These are phyloP conservation scores for Leptopilina syphax DNA, from an alignment of 2,888 invertebrate genomes.

Conservation along the genomic window DNA sequence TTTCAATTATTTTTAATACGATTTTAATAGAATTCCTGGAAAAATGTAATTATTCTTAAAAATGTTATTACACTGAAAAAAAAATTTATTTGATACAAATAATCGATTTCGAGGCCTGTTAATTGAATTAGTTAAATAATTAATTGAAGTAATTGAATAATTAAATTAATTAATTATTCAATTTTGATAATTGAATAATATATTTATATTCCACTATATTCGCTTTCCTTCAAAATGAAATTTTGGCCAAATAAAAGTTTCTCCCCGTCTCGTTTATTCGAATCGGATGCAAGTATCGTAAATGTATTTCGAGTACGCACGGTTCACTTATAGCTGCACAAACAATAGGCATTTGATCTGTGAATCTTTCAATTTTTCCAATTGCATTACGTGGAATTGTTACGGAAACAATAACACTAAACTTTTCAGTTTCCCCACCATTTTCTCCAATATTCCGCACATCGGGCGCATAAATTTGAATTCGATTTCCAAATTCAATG, in stretches of 20 bases:
- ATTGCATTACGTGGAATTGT: background rate
- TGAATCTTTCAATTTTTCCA: conserved; percentile 14
- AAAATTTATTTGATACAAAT: no score
- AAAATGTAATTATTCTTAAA: no score
- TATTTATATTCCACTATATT: background rate
- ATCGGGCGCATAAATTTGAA: conserved; percentile 16
- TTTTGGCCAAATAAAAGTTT: conserved; percentile 5
- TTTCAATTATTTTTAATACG: no score
- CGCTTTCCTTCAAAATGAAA: background rate
- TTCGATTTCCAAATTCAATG: conserved; percentile 10
- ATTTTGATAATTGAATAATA: no score
- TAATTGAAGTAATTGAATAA: no score
- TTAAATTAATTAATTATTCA: no score
- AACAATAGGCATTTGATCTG: background rate
- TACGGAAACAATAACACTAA: background rate
- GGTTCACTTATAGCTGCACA: background rate
- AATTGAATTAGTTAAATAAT: no score
- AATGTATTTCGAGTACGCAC: conserved; percentile 21
- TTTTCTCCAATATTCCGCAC: background rate
- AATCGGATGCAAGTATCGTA: conserved; percentile 1
- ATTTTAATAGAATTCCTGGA: no score
- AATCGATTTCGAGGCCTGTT: no score
- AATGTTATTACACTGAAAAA: no score
- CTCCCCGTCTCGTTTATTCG: background rate
- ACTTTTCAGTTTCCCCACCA: background rate